These are phyloP conservation scores for Hetaerina americana DNA, from an alignment of 1,140 invertebrate species.

Conservation along the genomic window DNA sequence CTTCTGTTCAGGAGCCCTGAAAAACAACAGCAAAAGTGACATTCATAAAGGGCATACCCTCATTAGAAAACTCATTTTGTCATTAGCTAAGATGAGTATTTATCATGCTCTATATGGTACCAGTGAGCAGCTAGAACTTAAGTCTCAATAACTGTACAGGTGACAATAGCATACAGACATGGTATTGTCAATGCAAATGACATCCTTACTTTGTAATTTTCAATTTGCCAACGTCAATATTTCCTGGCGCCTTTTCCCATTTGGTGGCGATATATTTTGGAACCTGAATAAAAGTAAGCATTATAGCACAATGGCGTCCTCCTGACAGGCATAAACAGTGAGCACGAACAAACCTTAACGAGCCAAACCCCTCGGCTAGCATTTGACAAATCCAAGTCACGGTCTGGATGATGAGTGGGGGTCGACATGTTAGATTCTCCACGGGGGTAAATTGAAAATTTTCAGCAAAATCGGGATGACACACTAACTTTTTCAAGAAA, in stretches of 20 bases:
- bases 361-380: conserved; percentile 83
- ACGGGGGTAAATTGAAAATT: too few relatives aligned
- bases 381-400: conserved; percentile 76
- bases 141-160: conserved; percentile 6
- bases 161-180: background rate
- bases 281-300: conserved; percentile 29
- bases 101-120: too few relatives aligned
- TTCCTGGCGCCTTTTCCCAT: conserved; percentile 71
- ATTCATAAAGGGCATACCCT: conserved; percentile 4
- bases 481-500: too few relatives aligned
- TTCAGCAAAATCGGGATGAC: too few relatives aligned
- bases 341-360: conserved; percentile 58
- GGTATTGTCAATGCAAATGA: background rate
- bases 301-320: conserved; percentile 3
- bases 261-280: conserved; percentile 89
- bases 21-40: conserved; percentile 10
- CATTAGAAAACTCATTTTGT: too few relatives aligned
- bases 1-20: conserved; percentile 43
- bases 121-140: conserved; percentile 8
- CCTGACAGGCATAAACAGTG: background rate
- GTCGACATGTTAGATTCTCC: conserved; percentile 21
- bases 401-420: conserved; percentile 41
- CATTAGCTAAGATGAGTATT: too few relatives aligned
- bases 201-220: conserved; percentile 56
- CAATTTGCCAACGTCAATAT: conserved; percentile 65